Evolutionary conservation across 1,140 invertebrate species (phyloP).

Genomic region (Harlomillsia oculata): DNA sequence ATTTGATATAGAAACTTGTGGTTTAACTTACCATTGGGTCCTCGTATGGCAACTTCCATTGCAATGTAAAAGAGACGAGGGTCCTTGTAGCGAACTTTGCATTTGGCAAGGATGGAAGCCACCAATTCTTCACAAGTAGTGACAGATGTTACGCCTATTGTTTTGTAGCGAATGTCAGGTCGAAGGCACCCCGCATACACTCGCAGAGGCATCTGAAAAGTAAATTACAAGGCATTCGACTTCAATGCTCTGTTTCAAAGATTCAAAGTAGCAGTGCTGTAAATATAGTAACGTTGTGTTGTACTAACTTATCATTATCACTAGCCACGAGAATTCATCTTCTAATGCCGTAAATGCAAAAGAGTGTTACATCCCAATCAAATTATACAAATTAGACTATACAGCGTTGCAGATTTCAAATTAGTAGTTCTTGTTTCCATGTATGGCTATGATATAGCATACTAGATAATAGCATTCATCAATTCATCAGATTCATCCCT

Average conservation of each 20-base stretch:
- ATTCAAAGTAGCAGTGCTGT: not conserved
- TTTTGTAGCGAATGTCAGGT: constrained; percentile 88
- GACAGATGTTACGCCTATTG: constrained; percentile 66
- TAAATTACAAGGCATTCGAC: constrained; percentile 4
- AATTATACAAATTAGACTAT: too few relatives aligned
- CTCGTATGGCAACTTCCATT: constrained; percentile 74
- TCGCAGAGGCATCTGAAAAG: constrained; percentile 76
- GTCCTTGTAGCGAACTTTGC: constrained; percentile 80
- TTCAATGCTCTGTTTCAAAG: not conserved
- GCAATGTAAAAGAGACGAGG: constrained; percentile 84
- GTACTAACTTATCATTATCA: too few relatives aligned
- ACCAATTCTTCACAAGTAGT: constrained; percentile 79
- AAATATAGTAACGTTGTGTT: too few relatives aligned
- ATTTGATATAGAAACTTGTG: not conserved
- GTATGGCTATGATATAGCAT: too few relatives aligned
- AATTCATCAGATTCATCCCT: too few relatives aligned
- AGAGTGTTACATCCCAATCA: too few relatives aligned
- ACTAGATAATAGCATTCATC: too few relatives aligned
- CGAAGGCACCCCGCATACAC: constrained; percentile 78
- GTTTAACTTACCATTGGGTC: constrained; percentile 22
- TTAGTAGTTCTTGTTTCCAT: too few relatives aligned
- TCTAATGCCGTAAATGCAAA: too few relatives aligned
- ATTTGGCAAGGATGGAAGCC: constrained; percentile 71
- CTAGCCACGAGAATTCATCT: too few relatives aligned
- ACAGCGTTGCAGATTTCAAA: too few relatives aligned